Evolutionary conservation across 2,888 invertebrate genomes (phyloP), one percentile per base, ranked within the genome.

Genomic region (Pseudococcus viburni): DNA sequence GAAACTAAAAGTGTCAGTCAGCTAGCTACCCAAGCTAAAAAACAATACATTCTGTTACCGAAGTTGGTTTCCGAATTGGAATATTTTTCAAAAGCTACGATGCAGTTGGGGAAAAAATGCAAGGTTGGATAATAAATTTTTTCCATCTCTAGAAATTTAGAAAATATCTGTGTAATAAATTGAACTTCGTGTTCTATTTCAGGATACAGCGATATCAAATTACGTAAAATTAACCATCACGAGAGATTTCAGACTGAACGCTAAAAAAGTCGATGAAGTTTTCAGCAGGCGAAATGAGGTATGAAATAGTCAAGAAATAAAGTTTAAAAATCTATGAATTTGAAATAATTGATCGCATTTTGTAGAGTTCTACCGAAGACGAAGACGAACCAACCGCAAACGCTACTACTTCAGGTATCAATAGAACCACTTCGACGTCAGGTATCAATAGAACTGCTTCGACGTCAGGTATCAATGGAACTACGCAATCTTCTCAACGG

Each of bases 11-110:
- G 92, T 89, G 89, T 91, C 17, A 90, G 90, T 84, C 90, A 90
- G 19, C 89, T 92, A 87, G 92, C 92, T 85, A 90, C 90, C 3
- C 90, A 90, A 88, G 90, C 90, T 6, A 90, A 89, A 39, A 90
- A 90, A 46, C 90, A 95, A 91, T 94, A 94, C 0, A 93, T 93
- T 90, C 92, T 93, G 26, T 94, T 95, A 90, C 95, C 95, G 11
- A 93, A 93, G 84, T 93, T 95, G 0, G 93, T 95, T 87, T 92
- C 93, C 83, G 94, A 94, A 90, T 93, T 94, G 1, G 95, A 95
- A 91, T 93, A 93, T 90, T 95, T 94, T 91, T 89, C 90, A 11
- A 90, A 90, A 87, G 89, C 89, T 26, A 90, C 90, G 12, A 90
- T 90, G 17, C 89, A 90, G 48, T 89, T 91, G 12, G 90, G 90